phyloP scores from a whole-genome alignment of 2,113 vertebrate genomes.

The Dromas ardeola region DNA sequence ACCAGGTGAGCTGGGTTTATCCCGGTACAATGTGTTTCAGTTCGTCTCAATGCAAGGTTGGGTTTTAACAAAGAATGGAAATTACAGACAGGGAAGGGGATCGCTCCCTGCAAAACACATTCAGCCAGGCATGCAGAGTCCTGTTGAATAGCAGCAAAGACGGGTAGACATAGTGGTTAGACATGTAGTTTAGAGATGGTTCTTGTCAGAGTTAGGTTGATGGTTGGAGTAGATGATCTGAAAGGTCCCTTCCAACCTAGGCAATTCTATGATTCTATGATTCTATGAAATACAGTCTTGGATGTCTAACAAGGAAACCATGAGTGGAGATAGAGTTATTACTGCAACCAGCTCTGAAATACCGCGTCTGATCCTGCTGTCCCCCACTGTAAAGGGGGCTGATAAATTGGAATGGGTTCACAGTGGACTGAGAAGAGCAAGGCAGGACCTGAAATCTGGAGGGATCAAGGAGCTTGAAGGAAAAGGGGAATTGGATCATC shows the following conservation, averaged over 20 bases:
- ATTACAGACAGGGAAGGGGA: not conserved
- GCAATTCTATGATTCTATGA: too few species aligned
- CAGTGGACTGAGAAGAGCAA: not conserved
- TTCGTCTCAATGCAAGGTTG: not conserved
- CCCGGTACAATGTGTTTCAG: not conserved
- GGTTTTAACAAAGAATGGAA: not conserved
- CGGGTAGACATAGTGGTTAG: too few species aligned
- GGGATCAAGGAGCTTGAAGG: not conserved
- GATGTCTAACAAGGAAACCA: not conserved
- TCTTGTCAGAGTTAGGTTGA: too few species aligned
- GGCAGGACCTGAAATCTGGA: not conserved
- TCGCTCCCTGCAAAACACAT: not conserved
- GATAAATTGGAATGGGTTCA: not conserved
- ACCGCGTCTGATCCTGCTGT: accelerated
- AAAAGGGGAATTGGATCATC: not conserved
- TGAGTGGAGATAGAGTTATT: not conserved
- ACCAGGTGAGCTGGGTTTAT: not conserved
- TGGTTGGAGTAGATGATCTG: too few species aligned
- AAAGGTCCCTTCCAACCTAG: too few species aligned
- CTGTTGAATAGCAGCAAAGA: not conserved
- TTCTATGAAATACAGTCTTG: not conserved
- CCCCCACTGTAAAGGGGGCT: not conserved
- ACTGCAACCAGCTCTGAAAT: not conserved
- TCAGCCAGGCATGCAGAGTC: not conserved
- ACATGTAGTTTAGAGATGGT: too few species aligned